Conservation (phyloP, 2,888 invertebrate genomes). For the Metallyticus violacea region DNA sequence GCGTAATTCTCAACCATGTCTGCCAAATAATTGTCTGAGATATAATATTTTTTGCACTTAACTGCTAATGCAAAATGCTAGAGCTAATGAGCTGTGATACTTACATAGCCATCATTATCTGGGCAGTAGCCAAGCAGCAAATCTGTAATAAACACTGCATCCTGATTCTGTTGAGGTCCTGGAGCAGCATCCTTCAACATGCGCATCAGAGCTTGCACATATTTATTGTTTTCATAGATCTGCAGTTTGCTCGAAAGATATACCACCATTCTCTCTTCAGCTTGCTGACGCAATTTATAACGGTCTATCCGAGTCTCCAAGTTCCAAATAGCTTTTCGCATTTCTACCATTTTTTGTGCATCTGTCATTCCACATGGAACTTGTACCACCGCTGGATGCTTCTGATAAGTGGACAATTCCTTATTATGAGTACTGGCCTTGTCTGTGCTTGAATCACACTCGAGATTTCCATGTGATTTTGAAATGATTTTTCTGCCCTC, state of each 20-base stretch:
- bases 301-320: not conserved
- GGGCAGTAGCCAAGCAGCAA: constrained; percentile 1
- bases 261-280: not conserved
- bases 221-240: not conserved
- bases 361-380: not conserved
- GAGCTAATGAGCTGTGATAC: no score
- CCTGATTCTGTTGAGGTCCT: not conserved
- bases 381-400: not conserved
- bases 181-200: not conserved
- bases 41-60: no score
- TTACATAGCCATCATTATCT: not conserved
- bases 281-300: not conserved
- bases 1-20: no score
- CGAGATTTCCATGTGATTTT: not conserved
- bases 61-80: no score
- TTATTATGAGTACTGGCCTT: no score
- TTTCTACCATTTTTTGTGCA: not conserved
- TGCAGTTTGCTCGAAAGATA: not conserved
- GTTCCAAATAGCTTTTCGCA: constrained; percentile 5
- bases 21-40: no score
- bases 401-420: not conserved
- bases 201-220: not conserved
- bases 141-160: constrained; percentile 2
- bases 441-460: not conserved
- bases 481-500: not conserved